Evolutionary conservation across 1,140 invertebrate genomes (phyloP).

Genomic region (Antheraea pernyi): DNA sequence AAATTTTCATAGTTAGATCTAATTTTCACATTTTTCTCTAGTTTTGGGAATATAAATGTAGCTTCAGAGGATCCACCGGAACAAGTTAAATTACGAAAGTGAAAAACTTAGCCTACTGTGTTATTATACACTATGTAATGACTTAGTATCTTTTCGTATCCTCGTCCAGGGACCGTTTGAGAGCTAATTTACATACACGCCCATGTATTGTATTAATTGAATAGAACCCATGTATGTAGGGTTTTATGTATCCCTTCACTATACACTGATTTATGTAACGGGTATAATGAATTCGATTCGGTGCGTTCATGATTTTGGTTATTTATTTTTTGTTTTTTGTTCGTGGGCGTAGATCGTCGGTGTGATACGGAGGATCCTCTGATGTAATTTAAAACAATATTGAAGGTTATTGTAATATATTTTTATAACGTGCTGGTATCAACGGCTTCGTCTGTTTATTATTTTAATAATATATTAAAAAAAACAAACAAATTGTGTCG

Average conservation of each 20-base stretch:
- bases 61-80: no score
- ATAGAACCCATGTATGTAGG: not conserved
- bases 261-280: conserved; percentile 10
- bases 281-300: conserved; percentile 3
- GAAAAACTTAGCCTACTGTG: not conserved
- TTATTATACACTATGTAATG: not conserved
- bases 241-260: conserved; percentile 12
- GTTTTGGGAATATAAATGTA: no score
- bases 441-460: no score
- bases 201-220: conserved; percentile 14
- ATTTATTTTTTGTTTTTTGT: not conserved
- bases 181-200: conserved; percentile 15
- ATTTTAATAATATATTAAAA: no score
- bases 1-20: no score
- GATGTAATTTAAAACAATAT: no score
- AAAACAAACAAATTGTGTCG: no score
- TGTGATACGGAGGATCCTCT: no score
- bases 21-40: no score
- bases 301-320: not conserved
- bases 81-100: no score
- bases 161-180: conserved; percentile 12
- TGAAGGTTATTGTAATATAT: no score
- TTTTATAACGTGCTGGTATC: no score
- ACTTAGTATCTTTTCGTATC: conserved; percentile 11
- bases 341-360: not conserved